Evolutionary conservation across 2,888 invertebrate genomes (phyloP).

Genomic region (Ormyrus nitidulus): DNA sequence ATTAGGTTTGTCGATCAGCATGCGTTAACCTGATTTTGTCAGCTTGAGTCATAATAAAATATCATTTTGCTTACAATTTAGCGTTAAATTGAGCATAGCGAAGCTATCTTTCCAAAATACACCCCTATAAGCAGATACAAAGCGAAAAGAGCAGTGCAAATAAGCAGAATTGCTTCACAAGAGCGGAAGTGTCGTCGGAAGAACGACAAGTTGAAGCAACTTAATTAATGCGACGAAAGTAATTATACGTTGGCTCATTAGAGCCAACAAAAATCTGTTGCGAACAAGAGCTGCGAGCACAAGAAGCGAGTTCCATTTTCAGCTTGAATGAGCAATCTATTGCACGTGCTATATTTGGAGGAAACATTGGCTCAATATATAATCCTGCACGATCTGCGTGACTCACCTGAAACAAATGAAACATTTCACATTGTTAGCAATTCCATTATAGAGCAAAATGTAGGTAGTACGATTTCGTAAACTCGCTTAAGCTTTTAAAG

Average conservation of each 20-base stretch:
- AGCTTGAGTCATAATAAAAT: conserved; percentile 32
- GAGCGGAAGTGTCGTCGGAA: conserved; percentile 20
- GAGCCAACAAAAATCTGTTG: conserved; percentile 28
- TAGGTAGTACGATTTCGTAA: no score
- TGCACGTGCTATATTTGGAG: conserved; percentile 37
- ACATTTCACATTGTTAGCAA: conserved; percentile 27
- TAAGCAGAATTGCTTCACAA: neutral
- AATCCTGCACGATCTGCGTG: neutral
- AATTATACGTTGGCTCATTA: conserved; percentile 1
- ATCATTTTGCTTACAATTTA: neutral
- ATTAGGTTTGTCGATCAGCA: conserved; percentile 33
- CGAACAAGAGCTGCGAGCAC: conserved; percentile 5
- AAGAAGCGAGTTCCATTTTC: conserved; percentile 52
- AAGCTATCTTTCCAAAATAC: conserved; percentile 4
- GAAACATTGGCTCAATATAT: conserved; percentile 35
- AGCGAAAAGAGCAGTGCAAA: conserved; percentile 6
- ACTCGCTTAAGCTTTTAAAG: no score
- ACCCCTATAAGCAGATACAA: conserved; percentile 12
- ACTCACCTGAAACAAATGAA: conserved; percentile 60
- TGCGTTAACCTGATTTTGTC: conserved; percentile 41
- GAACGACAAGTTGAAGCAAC: conserved; percentile 17
- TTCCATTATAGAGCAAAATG: no score
- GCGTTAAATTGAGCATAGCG: neutral
- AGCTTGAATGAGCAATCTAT: conserved; percentile 49
- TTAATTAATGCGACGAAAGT: conserved; percentile 51